Evolutionary conservation across 64 coral and sea anemone species (phyloP).

Genomic region (Actinia tenebrosa): DNA sequence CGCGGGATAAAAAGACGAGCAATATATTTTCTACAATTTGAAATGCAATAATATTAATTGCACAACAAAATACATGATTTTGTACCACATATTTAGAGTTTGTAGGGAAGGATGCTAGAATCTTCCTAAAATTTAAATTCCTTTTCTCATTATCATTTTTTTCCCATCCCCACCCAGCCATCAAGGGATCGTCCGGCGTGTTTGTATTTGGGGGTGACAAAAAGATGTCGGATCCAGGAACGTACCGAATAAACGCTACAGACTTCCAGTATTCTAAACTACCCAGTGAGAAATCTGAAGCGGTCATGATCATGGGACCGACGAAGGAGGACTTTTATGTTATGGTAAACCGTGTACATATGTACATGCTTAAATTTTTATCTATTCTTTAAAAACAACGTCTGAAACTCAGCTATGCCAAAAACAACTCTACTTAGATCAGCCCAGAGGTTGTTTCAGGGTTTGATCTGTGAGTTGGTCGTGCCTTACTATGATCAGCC

Average conservation of each 20-base stretch:
- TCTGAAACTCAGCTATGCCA: no score
- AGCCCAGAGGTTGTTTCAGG: no score
- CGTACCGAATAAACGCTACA: background rate
- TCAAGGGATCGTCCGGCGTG: background rate
- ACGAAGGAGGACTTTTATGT: constrained; percentile 3
- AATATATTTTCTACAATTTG: background rate
- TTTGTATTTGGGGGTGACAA: background rate
- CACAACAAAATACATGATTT: no score
- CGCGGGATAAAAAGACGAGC: background rate
- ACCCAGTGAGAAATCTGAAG: background rate
- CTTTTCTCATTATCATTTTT: background rate
- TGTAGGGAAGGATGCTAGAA: no score
- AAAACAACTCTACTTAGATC: no score
- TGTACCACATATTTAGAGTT: no score
- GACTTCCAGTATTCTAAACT: constrained; percentile 17
- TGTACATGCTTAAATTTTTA: no score
- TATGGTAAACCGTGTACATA: background rate
- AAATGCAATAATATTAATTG: no score
- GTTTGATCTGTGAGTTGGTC: no score
- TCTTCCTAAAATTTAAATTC: background rate
- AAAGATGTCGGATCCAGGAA: background rate
- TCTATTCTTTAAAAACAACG: no score
- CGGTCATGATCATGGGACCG: constrained; percentile 19
- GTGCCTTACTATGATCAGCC: no score
- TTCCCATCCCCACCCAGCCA: background rate